These are phyloP conservation scores for Colaptes auratus DNA, from an alignment of 2,113 vertebrate species.

Conservation along the genomic window DNA sequence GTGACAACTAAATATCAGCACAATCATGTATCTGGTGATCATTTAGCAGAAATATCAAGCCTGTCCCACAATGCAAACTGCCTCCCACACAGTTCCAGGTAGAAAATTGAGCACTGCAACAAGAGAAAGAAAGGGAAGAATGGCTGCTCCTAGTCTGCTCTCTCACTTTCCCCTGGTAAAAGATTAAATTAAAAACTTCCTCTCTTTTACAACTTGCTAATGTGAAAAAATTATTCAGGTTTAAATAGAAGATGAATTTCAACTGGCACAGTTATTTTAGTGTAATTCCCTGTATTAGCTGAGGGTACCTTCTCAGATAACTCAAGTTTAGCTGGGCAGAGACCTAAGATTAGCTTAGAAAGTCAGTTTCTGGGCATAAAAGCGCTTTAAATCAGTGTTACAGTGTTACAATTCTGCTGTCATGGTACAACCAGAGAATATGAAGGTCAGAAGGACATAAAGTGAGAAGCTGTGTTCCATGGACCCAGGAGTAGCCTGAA, in stretches of 20 bases:
- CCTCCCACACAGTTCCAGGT: background rate
- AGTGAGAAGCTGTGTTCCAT: background rate
- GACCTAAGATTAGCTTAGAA: background rate
- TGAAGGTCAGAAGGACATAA: background rate
- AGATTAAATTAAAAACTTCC: background rate
- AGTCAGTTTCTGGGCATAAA: background rate
- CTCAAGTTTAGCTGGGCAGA: background rate
- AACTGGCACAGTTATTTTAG: background rate
- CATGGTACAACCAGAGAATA: background rate
- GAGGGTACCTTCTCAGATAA: background rate
- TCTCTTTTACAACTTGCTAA: background rate
- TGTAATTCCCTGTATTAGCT: background rate
- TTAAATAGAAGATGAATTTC: background rate
- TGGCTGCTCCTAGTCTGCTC: background rate
- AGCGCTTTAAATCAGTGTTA: background rate
- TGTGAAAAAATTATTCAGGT: background rate
- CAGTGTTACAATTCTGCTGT: background rate
- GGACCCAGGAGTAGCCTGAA: background rate
- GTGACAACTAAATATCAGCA: constrained; percentile 45
- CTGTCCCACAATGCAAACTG: constrained; percentile 1
- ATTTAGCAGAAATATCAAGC: constrained; percentile 34
- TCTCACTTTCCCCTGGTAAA: background rate
- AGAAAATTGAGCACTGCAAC: background rate
- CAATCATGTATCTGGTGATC: constrained; percentile 18
- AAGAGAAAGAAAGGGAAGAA: background rate